Percentiles rank a stretch among this genome's conserved stretches.
Evolutionary conservation across 2,797 vertebrate genomes (phyloP).

Genomic region (Phoeniculus purpureus): DNA sequence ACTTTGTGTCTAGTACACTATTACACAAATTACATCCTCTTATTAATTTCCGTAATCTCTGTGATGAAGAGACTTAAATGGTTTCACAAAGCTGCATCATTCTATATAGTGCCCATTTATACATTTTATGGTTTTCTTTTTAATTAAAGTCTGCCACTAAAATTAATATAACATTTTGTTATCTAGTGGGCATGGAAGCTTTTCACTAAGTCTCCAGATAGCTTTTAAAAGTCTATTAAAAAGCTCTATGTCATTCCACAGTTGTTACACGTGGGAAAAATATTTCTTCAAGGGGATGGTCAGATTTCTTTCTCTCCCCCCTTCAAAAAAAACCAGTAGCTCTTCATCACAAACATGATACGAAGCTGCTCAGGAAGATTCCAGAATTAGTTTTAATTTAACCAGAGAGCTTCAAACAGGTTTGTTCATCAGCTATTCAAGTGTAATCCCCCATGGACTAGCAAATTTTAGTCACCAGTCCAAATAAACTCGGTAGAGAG

Average conservation of each 20-base stretch:
- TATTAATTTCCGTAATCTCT: constrained; percentile 46
- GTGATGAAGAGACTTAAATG: constrained; percentile 29
- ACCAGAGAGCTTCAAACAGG: background rate
- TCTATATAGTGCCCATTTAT: constrained; percentile 9
- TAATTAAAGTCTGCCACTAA: constrained; percentile 61
- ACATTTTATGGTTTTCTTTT: constrained; percentile 60
- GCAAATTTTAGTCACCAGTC: background rate
- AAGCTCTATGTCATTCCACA: constrained; percentile 28
- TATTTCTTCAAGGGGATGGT: background rate
- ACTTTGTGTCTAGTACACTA: background rate
- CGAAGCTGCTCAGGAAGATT: background rate
- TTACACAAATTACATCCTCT: background rate
- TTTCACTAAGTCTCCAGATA: constrained; percentile 53
- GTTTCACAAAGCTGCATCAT: constrained; percentile 6
- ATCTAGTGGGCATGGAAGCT: constrained; percentile 36
- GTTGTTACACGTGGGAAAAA: constrained; percentile 13
- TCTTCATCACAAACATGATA: background rate
- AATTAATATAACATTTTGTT: constrained; percentile 65
- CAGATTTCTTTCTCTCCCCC: background rate
- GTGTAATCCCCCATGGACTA: background rate
- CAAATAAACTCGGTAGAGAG: background rate
- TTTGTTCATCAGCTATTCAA: background rate
- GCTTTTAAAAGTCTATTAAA: constrained; percentile 63
- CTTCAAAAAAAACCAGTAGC: background rate
- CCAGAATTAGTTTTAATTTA: constrained; percentile 1